Base-by-base conservation (phyloP, 2,113 vertebrate species). In the Craseonycteris thonglongyai region DNA sequence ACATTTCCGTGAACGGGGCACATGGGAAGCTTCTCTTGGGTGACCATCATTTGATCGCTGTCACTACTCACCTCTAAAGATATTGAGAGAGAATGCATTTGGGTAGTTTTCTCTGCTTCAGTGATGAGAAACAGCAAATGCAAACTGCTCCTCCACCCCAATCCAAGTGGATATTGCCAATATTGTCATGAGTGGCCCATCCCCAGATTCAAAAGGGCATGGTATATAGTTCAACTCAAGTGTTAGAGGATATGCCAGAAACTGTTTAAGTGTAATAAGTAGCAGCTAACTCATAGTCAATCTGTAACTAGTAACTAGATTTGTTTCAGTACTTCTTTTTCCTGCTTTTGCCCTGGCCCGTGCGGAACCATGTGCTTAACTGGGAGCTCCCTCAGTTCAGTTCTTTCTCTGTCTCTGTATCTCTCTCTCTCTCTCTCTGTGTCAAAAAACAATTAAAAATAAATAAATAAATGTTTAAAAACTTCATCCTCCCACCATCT, bases 21-120 rank as follows among this genome's bases (percentile, higher is more conserved):
- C 14, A 7, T 0, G 0, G 5, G 35, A 28, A 49, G 16, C 24
- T 75, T 30, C 56, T 45, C 45, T 66, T 1, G 6, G 19, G 5
- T 15, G 56, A 59, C 35, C 12, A 0, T 30, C 40, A 0, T 2
- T 12, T n/a, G 72, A 7, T 56, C 49, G 7, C 3, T 13, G 59
- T 8, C 6, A 22, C 54, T 21, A 0, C 5, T 8, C 22, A 2
- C 26, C 58, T 45, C 49, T 40, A 68, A 6, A 0, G 6, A 35
- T 30, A 47, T 9, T 2, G 58, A 51, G 28, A 54, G 76, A 12
- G 49, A 30, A 19, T 6, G 58, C n/a, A 0, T 79, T 14, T 19
- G 51, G 33, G n/a, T 30, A 0, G 2, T 13, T 68, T 45, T 69
- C 76, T 81, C 35, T 45, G 47, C 81, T 12, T 81, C 61, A 0